phyloP scores from a whole-genome alignment of 2,888 invertebrate genomes.

The Stenichneumon culpator region DNA sequence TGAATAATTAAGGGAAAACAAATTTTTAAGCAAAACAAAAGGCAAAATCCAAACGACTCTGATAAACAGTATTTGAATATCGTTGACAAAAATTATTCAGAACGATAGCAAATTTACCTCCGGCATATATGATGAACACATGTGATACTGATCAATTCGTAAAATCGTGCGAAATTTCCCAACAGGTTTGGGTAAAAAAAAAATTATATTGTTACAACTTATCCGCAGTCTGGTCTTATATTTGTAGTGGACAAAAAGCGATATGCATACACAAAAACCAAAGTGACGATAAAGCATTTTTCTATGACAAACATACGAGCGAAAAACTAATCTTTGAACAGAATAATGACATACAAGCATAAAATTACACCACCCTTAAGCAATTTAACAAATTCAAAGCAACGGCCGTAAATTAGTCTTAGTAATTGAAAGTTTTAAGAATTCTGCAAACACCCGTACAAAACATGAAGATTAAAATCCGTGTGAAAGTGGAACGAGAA shows the following conservation, averaged over 20 bases:
- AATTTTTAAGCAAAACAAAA: constrained; percentile 7
- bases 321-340: background rate
- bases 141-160: background rate
- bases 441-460: constrained; percentile 11
- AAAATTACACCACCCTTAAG: constrained; percentile 25
- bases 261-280: constrained; percentile 1
- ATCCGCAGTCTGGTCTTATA: background rate
- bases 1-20: constrained; percentile 40
- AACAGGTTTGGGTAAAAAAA: background rate
- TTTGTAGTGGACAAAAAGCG: background rate
- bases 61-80: constrained; percentile 7
- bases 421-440: constrained; percentile 54
- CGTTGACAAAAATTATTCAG: background rate
- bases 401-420: constrained; percentile 30
- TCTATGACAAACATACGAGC: constrained; percentile 13
- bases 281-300: constrained; percentile 38
- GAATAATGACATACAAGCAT: constrained; percentile 2
- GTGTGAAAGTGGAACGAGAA: constrained; percentile 12
- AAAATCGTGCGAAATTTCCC: background rate
- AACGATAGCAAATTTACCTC: background rate
- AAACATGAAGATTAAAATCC: constrained; percentile 6
- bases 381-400: constrained; percentile 26
- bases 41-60: constrained; percentile 16
- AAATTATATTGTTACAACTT: background rate
- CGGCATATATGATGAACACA: constrained; percentile 5